These are phyloP conservation scores for Cariama cristata DNA, from an alignment of 2,113 vertebrate species.

Conservation along the genomic window DNA sequence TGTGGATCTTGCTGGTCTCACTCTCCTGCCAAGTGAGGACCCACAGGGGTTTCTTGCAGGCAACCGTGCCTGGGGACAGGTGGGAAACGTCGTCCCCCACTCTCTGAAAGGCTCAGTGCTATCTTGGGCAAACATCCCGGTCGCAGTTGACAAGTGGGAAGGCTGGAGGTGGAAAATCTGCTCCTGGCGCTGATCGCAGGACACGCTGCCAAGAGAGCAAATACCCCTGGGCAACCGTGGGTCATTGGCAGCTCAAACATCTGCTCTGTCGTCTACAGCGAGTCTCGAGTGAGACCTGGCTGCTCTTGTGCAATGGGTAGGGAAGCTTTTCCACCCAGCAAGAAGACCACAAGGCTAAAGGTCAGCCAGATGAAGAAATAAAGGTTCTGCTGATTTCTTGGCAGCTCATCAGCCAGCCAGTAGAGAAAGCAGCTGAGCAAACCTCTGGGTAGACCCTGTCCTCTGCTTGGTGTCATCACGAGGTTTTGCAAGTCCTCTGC, in stretches of 20 bases:
- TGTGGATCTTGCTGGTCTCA: background rate
- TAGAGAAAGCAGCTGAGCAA: background rate
- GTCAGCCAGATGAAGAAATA: background rate
- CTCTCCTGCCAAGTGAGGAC: background rate
- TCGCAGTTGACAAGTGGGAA: background rate
- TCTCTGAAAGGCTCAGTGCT: background rate
- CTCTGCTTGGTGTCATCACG: background rate
- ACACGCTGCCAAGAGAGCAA: background rate
- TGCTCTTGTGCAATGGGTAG: background rate
- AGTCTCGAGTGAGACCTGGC: background rate
- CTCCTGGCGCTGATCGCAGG: background rate
- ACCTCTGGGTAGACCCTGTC: background rate
- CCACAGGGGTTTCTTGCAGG: background rate
- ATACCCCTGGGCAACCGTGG: background rate
- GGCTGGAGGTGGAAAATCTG: background rate
- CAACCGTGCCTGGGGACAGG: rapidly evolving
- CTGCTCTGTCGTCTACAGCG: rapidly evolving
- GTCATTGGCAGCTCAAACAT: background rate
- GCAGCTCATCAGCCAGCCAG: background rate
- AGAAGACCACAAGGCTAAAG: background rate
- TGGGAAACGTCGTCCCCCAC: background rate
- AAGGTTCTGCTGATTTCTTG: background rate
- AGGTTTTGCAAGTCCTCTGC: background rate
- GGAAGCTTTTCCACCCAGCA: background rate
- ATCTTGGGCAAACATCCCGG: rapidly evolving